Conservation (phyloP, 2,888 invertebrate species). For the Pharmacophagus antenor region DNA sequence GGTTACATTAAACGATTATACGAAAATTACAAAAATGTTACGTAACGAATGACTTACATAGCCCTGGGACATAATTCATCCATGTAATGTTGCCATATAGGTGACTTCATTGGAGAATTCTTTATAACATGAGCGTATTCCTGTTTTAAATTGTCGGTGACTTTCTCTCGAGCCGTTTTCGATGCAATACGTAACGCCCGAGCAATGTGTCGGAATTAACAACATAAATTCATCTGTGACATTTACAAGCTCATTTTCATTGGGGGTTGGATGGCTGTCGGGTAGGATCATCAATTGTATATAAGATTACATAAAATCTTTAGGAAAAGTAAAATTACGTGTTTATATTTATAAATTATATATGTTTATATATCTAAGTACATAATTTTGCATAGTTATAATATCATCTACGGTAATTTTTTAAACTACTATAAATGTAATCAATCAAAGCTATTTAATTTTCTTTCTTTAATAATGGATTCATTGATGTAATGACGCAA, state of each 20-base stretch:
- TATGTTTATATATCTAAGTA: too few species aligned
- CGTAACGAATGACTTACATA: conserved; percentile 13
- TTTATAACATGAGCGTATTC: conserved; percentile 20
- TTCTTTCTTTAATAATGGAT: too few species aligned
- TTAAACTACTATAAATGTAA: too few species aligned
- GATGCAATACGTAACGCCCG: conserved; percentile 19
- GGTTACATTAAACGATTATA: conserved; percentile 11
- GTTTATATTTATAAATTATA: too few species aligned
- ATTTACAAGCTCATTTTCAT: background rate
- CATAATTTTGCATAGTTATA: too few species aligned
- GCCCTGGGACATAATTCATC: conserved; percentile 10
- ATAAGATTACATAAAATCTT: background rate
- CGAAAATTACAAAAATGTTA: conserved; percentile 15
- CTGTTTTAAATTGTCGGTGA: conserved; percentile 20
- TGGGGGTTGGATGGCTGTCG: background rate
- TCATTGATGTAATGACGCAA: too few species aligned
- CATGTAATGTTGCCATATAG: conserved; percentile 25
- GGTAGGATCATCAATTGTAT: background rate
- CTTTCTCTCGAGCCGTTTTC: conserved; percentile 29
- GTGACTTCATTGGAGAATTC: conserved; percentile 9
- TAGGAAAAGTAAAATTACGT: background rate
- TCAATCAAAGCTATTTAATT: too few species aligned
- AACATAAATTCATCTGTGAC: background rate
- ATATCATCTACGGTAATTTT: too few species aligned
- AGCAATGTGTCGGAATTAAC: conserved; percentile 11